Conservation (phyloP, 2,888 invertebrate genomes). For the Xanthorhoe spadicearia region DNA sequence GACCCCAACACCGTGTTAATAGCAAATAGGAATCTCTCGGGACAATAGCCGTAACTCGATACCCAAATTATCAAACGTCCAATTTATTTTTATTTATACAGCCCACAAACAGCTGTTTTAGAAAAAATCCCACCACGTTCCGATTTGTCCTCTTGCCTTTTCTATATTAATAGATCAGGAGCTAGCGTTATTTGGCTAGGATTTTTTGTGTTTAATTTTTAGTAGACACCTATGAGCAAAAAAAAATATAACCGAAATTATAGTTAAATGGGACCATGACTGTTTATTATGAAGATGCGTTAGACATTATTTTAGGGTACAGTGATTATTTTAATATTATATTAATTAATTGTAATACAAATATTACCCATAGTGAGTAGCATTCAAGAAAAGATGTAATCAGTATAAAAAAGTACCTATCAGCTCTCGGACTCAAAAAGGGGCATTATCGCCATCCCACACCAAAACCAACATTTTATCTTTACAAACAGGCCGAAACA, state of each 20-base stretch:
- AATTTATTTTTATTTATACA: constrained; percentile 31
- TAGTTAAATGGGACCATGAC: too few species aligned
- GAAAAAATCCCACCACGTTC: constrained; percentile 20
- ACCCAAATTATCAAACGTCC: constrained; percentile 17
- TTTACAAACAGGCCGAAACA: constrained; percentile 43
- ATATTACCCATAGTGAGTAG: too few species aligned
- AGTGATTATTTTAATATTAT: too few species aligned
- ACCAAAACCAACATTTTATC: constrained; percentile 45
- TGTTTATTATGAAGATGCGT: too few species aligned
- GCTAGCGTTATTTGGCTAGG: too few species aligned
- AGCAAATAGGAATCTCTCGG: neutral
- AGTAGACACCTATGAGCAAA: too few species aligned
- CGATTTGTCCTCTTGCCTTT: constrained; percentile 12
- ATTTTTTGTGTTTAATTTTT: too few species aligned
- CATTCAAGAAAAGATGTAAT: neutral
- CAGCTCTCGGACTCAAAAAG: constrained; percentile 8
- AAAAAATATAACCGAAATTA: too few species aligned
- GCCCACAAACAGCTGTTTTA: constrained; percentile 28
- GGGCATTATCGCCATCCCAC: constrained; percentile 32
- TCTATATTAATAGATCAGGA: constrained; percentile 10
- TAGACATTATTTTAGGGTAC: too few species aligned
- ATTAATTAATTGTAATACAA: too few species aligned
- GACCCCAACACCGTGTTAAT: neutral
- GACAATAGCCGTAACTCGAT: constrained; percentile 10
- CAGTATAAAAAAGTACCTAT: neutral